Percentiles rank a stretch among this genome's conserved stretches.
phyloP scores from a whole-genome alignment of 2,888 invertebrate genomes.

The Nomada fucata region DNA sequence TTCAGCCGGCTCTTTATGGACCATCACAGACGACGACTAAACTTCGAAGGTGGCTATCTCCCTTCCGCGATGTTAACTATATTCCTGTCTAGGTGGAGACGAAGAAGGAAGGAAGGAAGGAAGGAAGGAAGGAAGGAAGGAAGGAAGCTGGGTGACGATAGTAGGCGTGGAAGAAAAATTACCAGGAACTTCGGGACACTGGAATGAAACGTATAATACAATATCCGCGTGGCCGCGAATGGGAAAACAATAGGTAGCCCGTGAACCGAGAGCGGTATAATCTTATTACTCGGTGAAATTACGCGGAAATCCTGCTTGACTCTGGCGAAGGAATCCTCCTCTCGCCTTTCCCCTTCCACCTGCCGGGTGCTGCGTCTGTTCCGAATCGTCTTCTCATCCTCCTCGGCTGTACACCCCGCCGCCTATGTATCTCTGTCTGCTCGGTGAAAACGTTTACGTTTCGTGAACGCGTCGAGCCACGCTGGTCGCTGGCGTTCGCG shows the following conservation, averaged over 20 bases:
- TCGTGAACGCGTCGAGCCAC: slow-evolving; percentile 16
- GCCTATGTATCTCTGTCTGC: neutral
- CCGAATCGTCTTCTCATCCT: neutral
- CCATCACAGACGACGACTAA: slow-evolving; percentile 68
- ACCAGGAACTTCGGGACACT: slow-evolving; percentile 1
- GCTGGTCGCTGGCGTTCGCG: slow-evolving; percentile 31
- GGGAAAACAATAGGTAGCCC: slow-evolving; percentile 47
- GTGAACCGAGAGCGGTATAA: slow-evolving; percentile 44
- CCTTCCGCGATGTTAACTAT: slow-evolving; percentile 36
- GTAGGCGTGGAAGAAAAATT: slow-evolving; percentile 30
- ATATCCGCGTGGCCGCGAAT: slow-evolving; percentile 47
- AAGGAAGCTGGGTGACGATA: neutral
- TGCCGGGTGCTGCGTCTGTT: neutral
- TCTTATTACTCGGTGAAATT: slow-evolving; percentile 66
- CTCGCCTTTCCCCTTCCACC: neutral
- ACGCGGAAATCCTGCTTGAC: slow-evolving; percentile 50
- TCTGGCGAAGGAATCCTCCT: slow-evolving; percentile 23
- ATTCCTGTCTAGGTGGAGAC: slow-evolving; percentile 3
- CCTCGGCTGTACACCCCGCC: neutral
- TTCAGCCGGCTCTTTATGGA: slow-evolving; percentile 72
- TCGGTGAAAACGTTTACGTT: slow-evolving; percentile 12
- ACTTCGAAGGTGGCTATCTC: slow-evolving; percentile 65
- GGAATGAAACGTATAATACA: slow-evolving; percentile 30
- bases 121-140: neutral
- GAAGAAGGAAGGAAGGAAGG: neutral